Evolutionary conservation across 2,888 invertebrate genomes (phyloP).

Genomic region (Leptinotarsa haldemani): DNA sequence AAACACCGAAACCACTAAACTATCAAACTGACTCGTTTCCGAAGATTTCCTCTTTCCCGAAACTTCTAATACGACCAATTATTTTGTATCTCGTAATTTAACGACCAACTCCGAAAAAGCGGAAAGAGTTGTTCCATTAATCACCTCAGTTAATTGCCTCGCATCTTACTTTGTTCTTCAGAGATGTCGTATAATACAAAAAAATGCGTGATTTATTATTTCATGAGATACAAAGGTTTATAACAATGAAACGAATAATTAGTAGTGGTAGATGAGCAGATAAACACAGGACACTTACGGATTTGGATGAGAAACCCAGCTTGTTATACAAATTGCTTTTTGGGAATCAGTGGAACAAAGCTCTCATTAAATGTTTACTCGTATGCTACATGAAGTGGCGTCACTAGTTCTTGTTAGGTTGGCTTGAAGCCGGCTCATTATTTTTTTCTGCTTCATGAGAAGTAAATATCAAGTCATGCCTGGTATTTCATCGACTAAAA

Average conservation of each 20-base stretch:
- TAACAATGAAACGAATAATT: slow-evolving; percentile 11
- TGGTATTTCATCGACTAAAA: no score
- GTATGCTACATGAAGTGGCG: no score
- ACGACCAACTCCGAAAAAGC: slow-evolving; percentile 7
- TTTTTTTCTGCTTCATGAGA: no score
- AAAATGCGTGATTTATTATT: slow-evolving; percentile 18
- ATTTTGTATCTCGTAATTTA: slow-evolving; percentile 5
- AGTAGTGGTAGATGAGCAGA: background rate
- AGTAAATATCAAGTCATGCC: no score
- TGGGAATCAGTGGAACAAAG: background rate
- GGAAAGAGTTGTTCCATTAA: slow-evolving; percentile 28
- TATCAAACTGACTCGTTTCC: background rate
- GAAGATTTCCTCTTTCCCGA: slow-evolving; percentile 1
- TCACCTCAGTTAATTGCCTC: slow-evolving; percentile 26
- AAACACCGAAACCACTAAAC: background rate
- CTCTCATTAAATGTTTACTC: background rate
- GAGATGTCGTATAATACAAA: slow-evolving; percentile 1
- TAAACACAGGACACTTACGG: slow-evolving; percentile 9
- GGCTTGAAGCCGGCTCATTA: no score
- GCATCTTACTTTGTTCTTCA: slow-evolving; percentile 21
- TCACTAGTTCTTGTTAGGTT: no score
- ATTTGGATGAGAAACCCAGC: background rate
- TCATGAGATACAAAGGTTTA: background rate
- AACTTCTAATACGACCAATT: background rate
- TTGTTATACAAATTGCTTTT: background rate